phyloP scores from a whole-genome alignment of 2,888 invertebrate species.

The Cheiracanthium punctorium region DNA sequence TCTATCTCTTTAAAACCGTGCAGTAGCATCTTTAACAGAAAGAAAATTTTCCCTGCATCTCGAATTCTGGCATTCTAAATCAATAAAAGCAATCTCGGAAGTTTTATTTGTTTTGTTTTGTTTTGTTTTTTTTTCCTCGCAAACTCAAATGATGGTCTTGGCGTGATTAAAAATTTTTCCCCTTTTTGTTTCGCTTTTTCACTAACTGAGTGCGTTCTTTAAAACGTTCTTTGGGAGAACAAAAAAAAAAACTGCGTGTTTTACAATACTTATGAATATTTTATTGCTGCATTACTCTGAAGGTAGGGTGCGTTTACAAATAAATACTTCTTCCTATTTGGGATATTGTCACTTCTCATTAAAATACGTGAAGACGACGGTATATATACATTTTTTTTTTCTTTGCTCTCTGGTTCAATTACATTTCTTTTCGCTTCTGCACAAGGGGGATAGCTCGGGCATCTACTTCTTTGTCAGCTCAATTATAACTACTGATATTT shows the following conservation, averaged over 20 bases:
- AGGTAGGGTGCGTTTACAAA: background rate
- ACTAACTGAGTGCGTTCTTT: background rate
- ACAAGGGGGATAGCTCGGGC: background rate
- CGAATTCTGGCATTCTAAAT: conserved; percentile 25
- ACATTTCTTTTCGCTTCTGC: conserved; percentile 32
- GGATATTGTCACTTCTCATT: conserved; percentile 59
- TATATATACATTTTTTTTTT: background rate
- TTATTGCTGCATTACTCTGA: conserved; percentile 34
- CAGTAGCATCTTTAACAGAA: background rate
- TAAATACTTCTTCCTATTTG: conserved; percentile 54
- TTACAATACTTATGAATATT: conserved; percentile 60
- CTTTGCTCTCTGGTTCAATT: conserved; percentile 39
- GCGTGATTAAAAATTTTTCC: conserved; percentile 38
- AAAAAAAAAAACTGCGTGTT: conserved; percentile 44
- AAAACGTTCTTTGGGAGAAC: background rate
- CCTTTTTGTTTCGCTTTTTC: conserved; percentile 17
- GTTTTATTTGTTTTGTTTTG: background rate
- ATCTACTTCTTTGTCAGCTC: conserved; percentile 37
- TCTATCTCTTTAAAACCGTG: background rate
- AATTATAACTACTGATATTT: conserved; percentile 55
- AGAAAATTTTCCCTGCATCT: background rate
- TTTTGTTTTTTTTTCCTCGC: conserved; percentile 2
- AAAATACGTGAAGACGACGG: conserved; percentile 1
- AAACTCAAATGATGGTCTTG: conserved; percentile 24
- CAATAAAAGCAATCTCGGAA: conserved; percentile 49